Base-by-base conservation (phyloP, 2,113 vertebrate genomes). In the Nothoprocta pentlandii region DNA sequence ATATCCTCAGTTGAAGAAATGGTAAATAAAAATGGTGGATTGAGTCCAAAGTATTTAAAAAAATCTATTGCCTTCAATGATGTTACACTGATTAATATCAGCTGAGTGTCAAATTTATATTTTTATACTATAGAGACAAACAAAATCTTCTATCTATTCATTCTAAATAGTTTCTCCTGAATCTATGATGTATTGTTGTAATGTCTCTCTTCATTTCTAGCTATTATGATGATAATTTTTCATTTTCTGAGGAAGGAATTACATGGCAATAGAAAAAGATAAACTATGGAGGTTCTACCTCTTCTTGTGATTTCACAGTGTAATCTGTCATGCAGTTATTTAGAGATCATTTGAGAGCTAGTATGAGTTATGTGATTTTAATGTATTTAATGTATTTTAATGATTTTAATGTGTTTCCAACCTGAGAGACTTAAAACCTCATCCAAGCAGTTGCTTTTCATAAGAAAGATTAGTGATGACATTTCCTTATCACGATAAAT, bases 361-460 rank as follows among this genome's bases (percentile, higher is more conserved):
- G 16, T 51, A 7, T 39, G 36, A 39, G 36, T 39, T 39, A 39
- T 39, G 8, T 39, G 36, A 39, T 39, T 39, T 39, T 39, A 39
- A 39, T 39, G 36, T 39, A 39, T 39, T 39, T 39, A 39, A 8
- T 39, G 36, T 39, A 39, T 39, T 39, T 39, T 46, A 7, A 73
- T 78, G 7, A 39, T 39, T 39, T 39, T 46, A 7, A 73, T 78
- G 7, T 44, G 15, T 16, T 82, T 58, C 11, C 58, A 30, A 51
- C 8, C 13, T 51, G 23, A 28, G 67, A 41, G 16, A 13, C 8
- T 34, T 51, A 36, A 78, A 58, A 15, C 11, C 8, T 2, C 44
- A 6, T 34, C 26, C 2, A 1, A 51, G 8, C 47, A 16, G 64
- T 58, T 59, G 9, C 1, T 42, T 82, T 46, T 68, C 3, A 1